A percentile compares a stretch with the other conserved stretches of the same genome.
Evolutionary conservation across 2,113 vertebrate species (phyloP).

Genomic region (Perca fluviatilis): DNA sequence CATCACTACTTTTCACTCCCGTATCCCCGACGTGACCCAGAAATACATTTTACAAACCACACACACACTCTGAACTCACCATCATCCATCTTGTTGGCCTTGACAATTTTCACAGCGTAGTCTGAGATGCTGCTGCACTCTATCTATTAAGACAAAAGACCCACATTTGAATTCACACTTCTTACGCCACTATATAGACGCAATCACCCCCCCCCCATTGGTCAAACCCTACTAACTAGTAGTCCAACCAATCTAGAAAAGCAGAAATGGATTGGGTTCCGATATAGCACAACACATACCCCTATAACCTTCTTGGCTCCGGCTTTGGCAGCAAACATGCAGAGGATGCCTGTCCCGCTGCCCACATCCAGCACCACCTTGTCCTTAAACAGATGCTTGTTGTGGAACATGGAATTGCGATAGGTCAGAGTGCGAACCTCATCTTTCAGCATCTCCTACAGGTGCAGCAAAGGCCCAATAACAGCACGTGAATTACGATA

Average conservation of each 20-base stretch:
- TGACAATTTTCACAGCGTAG: constrained; percentile 94
- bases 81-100: constrained; percentile 94
- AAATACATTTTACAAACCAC: neutral
- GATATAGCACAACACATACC: constrained; percentile 77
- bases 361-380: constrained; percentile 95
- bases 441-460: constrained; percentile 95
- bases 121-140: constrained; percentile 97
- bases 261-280: neutral
- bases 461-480: accelerated
- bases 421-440: constrained; percentile 95
- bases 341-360: constrained; percentile 93
- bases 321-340: constrained; percentile 95
- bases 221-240: neutral
- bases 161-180: neutral
- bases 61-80: constrained; percentile 77
- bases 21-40: accelerated
- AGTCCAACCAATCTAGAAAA: neutral
- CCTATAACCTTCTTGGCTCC: constrained; percentile 94
- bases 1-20: neutral
- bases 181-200: too few relatives aligned
- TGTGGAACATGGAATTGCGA: constrained; percentile 96
- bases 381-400: constrained; percentile 95
- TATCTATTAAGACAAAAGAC: constrained; percentile 81
- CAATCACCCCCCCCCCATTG: too few relatives aligned
- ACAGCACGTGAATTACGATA: neutral